Evolutionary conservation across 2,113 vertebrate genomes (phyloP).

Genomic region (Chionomys nivalis): DNA sequence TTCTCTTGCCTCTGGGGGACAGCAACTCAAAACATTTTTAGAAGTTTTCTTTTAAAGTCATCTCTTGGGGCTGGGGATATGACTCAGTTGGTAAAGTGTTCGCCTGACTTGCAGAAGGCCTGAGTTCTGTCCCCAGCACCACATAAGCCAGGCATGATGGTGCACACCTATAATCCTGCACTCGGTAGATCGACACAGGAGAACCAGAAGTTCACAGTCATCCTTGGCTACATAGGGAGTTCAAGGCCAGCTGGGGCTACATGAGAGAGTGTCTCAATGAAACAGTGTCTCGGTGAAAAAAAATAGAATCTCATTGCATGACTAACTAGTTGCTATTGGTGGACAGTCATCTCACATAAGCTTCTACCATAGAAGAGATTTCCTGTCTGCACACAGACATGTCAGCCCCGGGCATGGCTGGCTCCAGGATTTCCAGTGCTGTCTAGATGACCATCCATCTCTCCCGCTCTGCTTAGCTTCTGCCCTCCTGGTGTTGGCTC

Average conservation of each 20-base stretch:
- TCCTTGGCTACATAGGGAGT: background rate
- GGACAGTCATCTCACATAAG: background rate
- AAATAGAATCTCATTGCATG: background rate
- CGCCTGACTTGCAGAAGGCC: background rate
- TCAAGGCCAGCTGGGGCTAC: background rate
- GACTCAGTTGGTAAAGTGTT: background rate
- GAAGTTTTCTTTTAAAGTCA: background rate
- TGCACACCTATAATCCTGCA: background rate
- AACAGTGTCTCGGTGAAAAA: background rate
- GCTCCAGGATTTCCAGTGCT: background rate
- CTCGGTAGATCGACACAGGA: background rate
- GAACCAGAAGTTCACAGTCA: background rate
- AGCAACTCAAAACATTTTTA: background rate
- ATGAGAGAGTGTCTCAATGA: background rate
- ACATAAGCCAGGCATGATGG: background rate
- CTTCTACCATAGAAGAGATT: background rate
- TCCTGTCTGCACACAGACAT: background rate
- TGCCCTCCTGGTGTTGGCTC: background rate
- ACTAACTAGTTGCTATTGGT: background rate
- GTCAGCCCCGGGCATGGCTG: background rate
- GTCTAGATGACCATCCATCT: background rate
- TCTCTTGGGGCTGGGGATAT: background rate
- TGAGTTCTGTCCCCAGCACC: background rate
- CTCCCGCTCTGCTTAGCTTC: background rate
- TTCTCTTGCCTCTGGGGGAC: background rate